A percentile compares a stretch with the other conserved stretches of the same genome.
phyloP scores from a whole-genome alignment of 2,797 vertebrate genomes.

The Coracias cyanogaster region DNA sequence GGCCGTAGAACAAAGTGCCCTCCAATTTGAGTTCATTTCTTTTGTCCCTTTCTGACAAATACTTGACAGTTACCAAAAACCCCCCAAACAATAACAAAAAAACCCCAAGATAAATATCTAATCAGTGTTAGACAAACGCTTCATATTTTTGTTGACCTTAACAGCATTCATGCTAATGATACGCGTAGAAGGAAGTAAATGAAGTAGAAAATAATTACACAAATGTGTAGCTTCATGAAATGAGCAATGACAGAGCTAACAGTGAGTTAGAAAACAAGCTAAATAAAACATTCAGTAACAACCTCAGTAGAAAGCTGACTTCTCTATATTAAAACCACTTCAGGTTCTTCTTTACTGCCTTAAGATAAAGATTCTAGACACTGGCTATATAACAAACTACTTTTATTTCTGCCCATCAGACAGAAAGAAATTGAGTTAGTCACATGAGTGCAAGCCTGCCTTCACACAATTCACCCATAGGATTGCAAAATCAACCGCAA shows the following conservation, averaged over 20 bases:
- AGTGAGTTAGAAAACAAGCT: background rate
- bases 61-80: background rate
- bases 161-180: background rate
- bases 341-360: background rate
- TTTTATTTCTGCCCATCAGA: background rate
- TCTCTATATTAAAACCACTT: background rate
- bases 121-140: background rate
- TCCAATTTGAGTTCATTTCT: background rate
- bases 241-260: background rate
- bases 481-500: background rate
- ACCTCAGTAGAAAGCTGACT: background rate
- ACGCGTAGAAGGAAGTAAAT: background rate
- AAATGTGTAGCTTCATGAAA: background rate
- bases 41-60: background rate
- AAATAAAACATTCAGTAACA: background rate
- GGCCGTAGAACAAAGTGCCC: background rate
- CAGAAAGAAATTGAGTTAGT: background rate
- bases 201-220: background rate
- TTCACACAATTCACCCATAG: background rate
- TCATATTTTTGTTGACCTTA: background rate
- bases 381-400: background rate
- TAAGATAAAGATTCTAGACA: background rate
- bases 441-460: background rate
- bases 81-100: background rate
- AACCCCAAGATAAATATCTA: background rate